These are phyloP conservation scores for Cephus pygmeus DNA, from an alignment of 2,888 invertebrate species.

Conservation along the genomic window DNA sequence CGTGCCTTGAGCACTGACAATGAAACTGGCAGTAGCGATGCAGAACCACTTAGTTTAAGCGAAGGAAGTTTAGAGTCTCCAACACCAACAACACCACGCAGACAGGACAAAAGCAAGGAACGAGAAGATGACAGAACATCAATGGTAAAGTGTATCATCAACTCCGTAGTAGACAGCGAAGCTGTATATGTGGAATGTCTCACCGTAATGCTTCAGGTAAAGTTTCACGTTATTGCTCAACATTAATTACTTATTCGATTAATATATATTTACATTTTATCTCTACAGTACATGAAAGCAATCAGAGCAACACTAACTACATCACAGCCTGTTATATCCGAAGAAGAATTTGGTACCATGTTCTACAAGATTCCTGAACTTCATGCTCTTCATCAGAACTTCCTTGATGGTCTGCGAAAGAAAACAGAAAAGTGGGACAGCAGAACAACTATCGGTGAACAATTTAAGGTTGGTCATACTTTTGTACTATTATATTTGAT, in stretches of 20 bases:
- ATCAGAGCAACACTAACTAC: conserved; percentile 88
- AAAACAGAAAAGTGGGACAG: conserved; percentile 80
- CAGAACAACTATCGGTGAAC: conserved; percentile 82
- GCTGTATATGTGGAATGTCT: conserved; percentile 90
- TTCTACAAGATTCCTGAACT: conserved; percentile 94
- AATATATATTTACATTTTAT: neutral
- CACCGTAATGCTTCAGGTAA: conserved; percentile 87
- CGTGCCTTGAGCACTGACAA: conserved; percentile 63
- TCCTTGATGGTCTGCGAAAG: conserved; percentile 80
- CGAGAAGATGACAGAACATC: conserved; percentile 82
- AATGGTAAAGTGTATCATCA: conserved; percentile 89
- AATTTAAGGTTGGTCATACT: conserved; percentile 78
- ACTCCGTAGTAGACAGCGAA: conserved; percentile 92
- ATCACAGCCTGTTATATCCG: conserved; percentile 89
- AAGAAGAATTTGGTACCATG: conserved; percentile 89
- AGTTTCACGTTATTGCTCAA: conserved; percentile 19
- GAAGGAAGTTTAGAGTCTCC: conserved; percentile 64
- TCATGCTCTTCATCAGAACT: conserved; percentile 83
- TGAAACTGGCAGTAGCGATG: conserved; percentile 64
- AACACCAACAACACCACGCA: conserved; percentile 61
- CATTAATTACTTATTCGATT: neutral
- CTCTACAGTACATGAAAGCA: conserved; percentile 87
- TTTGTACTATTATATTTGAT: neutral
- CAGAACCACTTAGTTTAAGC: conserved; percentile 62
- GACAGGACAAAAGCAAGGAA: conserved; percentile 68